Conservation (phyloP, 2,797 vertebrate species). For the Taenioides sp. region DNA sequence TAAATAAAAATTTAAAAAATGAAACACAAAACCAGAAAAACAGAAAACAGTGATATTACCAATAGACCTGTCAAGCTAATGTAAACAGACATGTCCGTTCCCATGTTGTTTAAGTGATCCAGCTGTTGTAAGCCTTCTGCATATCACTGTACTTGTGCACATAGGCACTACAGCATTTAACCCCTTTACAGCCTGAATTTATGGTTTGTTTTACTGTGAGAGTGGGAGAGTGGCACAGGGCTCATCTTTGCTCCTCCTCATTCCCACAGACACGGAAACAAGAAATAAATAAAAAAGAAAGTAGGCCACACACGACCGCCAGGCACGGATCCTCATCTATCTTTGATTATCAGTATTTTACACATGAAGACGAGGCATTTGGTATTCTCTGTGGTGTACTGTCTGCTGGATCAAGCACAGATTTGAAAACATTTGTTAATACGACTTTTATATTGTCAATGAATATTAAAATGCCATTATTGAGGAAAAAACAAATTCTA, state of each 20-base stretch:
- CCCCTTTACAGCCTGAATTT: constrained; percentile 6
- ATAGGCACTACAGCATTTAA: background rate
- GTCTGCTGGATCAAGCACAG: background rate
- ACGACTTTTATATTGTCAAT: background rate
- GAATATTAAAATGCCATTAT: background rate
- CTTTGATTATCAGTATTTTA: constrained; percentile 58
- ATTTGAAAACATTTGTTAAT: constrained; percentile 2
- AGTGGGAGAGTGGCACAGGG: constrained; percentile 19
- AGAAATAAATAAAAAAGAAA: constrained; percentile 50
- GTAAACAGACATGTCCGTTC: background rate
- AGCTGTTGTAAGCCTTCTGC: background rate
- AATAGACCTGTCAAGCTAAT: background rate
- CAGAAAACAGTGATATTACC: background rate
- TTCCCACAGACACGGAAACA: constrained; percentile 7
- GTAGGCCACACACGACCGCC: constrained; percentile 73
- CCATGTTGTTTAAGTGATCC: constrained; percentile 2
- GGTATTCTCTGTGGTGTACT: constrained; percentile 11
- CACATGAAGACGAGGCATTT: constrained; percentile 28
- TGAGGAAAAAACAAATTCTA: background rate
- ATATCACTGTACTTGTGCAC: background rate
- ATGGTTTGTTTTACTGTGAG: constrained; percentile 31
- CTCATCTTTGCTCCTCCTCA: constrained; percentile 44
- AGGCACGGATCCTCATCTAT: constrained; percentile 77
- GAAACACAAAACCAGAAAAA: too few relatives aligned
- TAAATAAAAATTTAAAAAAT: too few relatives aligned